Evolutionary conservation across 2,797 vertebrate genomes (phyloP).

Genomic region (Gallinago stenura): DNA sequence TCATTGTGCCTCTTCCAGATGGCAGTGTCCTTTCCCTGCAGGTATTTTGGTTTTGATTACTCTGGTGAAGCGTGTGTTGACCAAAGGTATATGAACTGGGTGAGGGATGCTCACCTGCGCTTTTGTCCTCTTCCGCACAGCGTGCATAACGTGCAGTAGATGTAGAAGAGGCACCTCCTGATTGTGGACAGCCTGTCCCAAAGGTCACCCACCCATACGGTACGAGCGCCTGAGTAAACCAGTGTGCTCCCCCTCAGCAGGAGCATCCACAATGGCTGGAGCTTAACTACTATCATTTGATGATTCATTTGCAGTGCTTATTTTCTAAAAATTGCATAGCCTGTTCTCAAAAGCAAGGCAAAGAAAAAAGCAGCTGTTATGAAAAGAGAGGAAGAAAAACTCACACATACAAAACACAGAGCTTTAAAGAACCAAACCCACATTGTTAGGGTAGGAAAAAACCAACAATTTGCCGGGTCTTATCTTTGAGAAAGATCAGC

Average conservation of each 20-base stretch:
- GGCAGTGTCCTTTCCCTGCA: not conserved
- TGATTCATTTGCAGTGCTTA: constrained; percentile 64
- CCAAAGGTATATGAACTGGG: not conserved
- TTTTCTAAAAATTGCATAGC: constrained; percentile 72
- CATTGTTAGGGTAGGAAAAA: not conserved
- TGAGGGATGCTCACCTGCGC: accelerated
- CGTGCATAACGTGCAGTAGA: not conserved
- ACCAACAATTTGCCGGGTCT: not conserved
- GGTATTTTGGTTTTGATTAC: not conserved
- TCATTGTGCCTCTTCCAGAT: not conserved
- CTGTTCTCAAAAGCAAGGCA: constrained; percentile 49
- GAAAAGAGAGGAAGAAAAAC: constrained; percentile 50
- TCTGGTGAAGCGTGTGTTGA: not conserved
- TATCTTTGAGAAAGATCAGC: not conserved
- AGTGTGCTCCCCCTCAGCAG: not conserved
- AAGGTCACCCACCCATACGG: not conserved
- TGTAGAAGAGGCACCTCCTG: not conserved
- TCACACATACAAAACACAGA: constrained; percentile 9
- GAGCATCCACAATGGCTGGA: constrained; percentile 54
- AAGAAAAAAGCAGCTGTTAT: constrained; percentile 51
- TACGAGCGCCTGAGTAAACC: not conserved
- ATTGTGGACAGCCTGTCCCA: not conserved
- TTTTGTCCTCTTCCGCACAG: not conserved
- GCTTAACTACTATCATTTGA: constrained; percentile 65
- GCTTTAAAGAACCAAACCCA: constrained; percentile 14